Conservation (phyloP, 2,797 vertebrate genomes). For the Eupleurogrammus muticus region DNA sequence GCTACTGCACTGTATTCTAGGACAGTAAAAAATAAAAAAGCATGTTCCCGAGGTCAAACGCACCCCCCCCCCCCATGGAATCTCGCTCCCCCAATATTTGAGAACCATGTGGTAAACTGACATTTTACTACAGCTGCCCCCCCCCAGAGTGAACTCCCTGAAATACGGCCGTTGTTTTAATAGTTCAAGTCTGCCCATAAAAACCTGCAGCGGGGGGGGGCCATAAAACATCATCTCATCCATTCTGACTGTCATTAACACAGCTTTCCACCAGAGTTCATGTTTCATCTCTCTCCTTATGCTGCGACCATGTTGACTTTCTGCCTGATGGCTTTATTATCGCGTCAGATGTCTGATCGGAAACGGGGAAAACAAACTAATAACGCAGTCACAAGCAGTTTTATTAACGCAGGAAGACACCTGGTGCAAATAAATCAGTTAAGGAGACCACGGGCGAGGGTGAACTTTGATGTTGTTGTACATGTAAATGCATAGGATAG, state of each 20-base stretch:
- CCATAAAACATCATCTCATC: constrained; percentile 83
- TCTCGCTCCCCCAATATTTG: too few species aligned
- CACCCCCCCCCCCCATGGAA: too few species aligned
- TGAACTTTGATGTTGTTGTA: too few species aligned
- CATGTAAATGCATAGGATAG: too few species aligned
- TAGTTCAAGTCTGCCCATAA: constrained; percentile 78
- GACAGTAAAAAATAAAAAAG: too few species aligned
- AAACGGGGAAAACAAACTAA: constrained; percentile 47
- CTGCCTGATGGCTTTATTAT: constrained; percentile 58
- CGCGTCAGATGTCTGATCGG: constrained; percentile 41
- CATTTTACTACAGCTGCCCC: constrained; percentile 27
- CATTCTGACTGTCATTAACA: constrained; percentile 76
- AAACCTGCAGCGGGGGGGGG: constrained; percentile 72
- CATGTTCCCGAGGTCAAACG: too few species aligned
- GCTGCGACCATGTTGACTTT: constrained; percentile 55
- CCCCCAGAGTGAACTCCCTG: constrained; percentile 58
- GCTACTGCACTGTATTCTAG: too few species aligned
- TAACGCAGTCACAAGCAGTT: constrained; percentile 17
- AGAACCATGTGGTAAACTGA: too few species aligned
- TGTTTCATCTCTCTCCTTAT: constrained; percentile 66
- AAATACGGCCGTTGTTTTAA: constrained; percentile 77
- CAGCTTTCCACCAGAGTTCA: constrained; percentile 67
- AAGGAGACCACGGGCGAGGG: not conserved
- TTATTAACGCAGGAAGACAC: constrained; percentile 27
- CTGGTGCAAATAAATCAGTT: constrained; percentile 20